phyloP scores from a whole-genome alignment of 2,113 vertebrate species.

The Limanda limanda region DNA sequence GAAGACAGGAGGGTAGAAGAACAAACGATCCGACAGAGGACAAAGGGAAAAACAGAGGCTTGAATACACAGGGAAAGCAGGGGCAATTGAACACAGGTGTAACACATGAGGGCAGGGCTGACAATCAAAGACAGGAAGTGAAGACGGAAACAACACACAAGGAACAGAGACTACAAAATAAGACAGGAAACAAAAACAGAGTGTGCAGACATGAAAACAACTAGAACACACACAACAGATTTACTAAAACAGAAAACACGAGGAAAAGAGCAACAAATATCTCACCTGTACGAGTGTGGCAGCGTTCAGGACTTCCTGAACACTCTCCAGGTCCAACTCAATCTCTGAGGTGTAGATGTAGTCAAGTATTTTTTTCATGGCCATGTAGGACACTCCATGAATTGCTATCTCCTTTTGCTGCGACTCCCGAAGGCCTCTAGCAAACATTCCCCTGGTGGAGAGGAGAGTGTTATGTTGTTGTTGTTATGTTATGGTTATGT shows the following conservation, averaged over 20 bases:
- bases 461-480: not conserved
- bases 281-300: slow-evolving; percentile 94
- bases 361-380: slow-evolving; percentile 94
- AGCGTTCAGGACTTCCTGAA: slow-evolving; percentile 93
- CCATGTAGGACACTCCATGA: slow-evolving; percentile 91
- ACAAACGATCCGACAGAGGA: too few relatives aligned
- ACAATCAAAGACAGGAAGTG: too few relatives aligned
- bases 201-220: too few relatives aligned
- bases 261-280: not conserved
- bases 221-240: slow-evolving; percentile 96
- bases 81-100: too few relatives aligned
- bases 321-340: slow-evolving; percentile 91
- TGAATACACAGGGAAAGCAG: too few relatives aligned
- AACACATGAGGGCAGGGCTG: too few relatives aligned
- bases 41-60: too few relatives aligned
- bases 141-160: too few relatives aligned
- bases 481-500: not conserved
- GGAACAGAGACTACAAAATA: too few relatives aligned
- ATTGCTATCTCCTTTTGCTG: slow-evolving; percentile 93
- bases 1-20: too few relatives aligned
- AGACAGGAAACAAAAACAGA: too few relatives aligned
- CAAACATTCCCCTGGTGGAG: slow-evolving; percentile 93
- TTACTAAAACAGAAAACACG: too few relatives aligned
- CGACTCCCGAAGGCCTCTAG: slow-evolving; percentile 93
- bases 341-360: slow-evolving; percentile 98